Conservation (phyloP, 2,888 invertebrate genomes). For the Megaustenia siamemsis region DNA sequence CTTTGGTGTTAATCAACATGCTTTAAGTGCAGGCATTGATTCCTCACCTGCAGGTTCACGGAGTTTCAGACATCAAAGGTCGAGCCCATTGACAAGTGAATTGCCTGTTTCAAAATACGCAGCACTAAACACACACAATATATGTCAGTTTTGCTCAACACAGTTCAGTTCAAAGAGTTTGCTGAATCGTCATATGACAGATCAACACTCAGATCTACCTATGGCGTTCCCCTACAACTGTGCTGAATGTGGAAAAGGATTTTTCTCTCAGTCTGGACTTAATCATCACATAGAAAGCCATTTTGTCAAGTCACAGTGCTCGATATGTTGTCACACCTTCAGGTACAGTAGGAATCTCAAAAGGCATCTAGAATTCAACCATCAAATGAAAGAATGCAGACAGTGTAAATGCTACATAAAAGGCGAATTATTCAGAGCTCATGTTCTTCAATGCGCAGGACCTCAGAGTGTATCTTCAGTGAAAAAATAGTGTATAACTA, state of each 20-base stretch:
- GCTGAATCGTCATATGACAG: conserved; percentile 46
- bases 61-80: neutral
- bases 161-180: conserved; percentile 25
- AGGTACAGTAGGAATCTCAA: conserved; percentile 52
- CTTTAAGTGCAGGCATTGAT: neutral
- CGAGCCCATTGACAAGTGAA: neutral
- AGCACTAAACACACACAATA: neutral
- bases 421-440: conserved; percentile 21
- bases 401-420: conserved; percentile 43
- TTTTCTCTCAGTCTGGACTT: conserved; percentile 47
- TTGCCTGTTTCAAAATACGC: neutral
- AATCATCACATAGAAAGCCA: conserved; percentile 51
- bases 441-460: conserved; percentile 33
- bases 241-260: conserved; percentile 48
- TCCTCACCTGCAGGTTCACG: neutral
- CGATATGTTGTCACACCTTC: conserved; percentile 42
- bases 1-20: neutral
- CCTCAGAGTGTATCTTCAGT: neutral
- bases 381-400: conserved; percentile 43
- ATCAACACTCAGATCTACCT: conserved; percentile 24
- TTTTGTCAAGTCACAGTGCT: conserved; percentile 31
- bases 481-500: neutral
- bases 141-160: conserved; percentile 27
- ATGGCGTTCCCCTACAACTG: conserved; percentile 45
- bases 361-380: conserved; percentile 47